phyloP scores from a whole-genome alignment of 1,140 invertebrate genomes.

The Drosophila novamexicana region DNA sequence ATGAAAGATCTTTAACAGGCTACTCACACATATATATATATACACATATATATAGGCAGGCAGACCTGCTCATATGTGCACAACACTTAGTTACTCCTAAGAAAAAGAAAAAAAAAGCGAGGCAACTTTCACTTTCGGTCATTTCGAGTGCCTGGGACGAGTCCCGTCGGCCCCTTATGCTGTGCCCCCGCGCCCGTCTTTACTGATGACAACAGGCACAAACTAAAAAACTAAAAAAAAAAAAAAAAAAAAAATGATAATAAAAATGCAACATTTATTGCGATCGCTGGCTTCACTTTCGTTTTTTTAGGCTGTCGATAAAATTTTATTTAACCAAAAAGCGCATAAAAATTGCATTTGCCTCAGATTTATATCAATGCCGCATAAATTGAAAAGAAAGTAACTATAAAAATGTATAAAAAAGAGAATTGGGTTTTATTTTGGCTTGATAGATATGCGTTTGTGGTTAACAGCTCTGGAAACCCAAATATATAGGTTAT shows the following conservation, averaged over 20 bases:
- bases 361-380: slow-evolving; percentile 73
- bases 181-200: background rate
- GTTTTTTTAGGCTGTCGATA: slow-evolving; percentile 60
- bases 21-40: background rate
- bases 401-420: slow-evolving; percentile 17
- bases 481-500: no score
- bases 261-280: slow-evolving; percentile 80
- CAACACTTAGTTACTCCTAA: slow-evolving; percentile 30
- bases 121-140: slow-evolving; percentile 78
- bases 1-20: slow-evolving; percentile 49
- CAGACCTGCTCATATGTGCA: slow-evolving; percentile 15
- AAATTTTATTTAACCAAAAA: slow-evolving; percentile 50
- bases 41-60: slow-evolving; percentile 2
- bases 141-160: slow-evolving; percentile 30
- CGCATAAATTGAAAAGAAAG: slow-evolving; percentile 68
- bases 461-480: background rate
- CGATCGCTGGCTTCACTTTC: slow-evolving; percentile 64
- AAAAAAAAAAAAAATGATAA: slow-evolving; percentile 61
- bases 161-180: slow-evolving; percentile 20
- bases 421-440: background rate
- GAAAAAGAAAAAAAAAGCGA: slow-evolving; percentile 29
- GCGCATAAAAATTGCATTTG: slow-evolving; percentile 62
- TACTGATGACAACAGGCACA: slow-evolving; percentile 39
- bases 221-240: slow-evolving; percentile 20
- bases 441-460: background rate